Evolutionary conservation across 2,888 invertebrate genomes (phyloP).

Genomic region (Bibio marci): DNA sequence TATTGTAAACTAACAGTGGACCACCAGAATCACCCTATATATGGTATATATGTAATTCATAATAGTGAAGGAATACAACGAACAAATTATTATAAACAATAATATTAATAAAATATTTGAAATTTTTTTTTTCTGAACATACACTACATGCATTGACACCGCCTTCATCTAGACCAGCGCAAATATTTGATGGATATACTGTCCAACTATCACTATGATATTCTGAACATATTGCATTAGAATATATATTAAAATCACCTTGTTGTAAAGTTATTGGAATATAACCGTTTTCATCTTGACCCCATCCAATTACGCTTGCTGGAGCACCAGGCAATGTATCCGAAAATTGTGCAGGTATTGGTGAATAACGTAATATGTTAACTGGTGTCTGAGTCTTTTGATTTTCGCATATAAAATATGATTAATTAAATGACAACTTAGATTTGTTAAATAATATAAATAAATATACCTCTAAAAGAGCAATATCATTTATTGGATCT

Average conservation of each 20-base stretch:
- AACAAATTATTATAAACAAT: too few relatives aligned
- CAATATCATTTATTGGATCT: too few relatives aligned
- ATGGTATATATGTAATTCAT: too few relatives aligned
- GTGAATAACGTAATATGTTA: neutral
- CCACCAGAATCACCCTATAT: constrained; percentile 29
- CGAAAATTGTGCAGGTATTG: constrained; percentile 8
- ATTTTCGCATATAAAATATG: constrained; percentile 1
- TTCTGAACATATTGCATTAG: constrained; percentile 23
- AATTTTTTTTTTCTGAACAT: too few relatives aligned
- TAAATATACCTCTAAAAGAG: too few relatives aligned
- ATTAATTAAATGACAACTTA: too few relatives aligned
- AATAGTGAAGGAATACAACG: too few relatives aligned
- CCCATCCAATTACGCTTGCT: constrained; percentile 27
- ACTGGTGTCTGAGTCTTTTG: constrained; percentile 18
- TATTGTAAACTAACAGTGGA: constrained; percentile 23
- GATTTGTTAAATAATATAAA: too few relatives aligned
- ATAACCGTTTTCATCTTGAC: constrained; percentile 18
- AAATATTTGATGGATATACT: constrained; percentile 25
- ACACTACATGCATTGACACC: constrained; percentile 31
- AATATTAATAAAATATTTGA: too few relatives aligned
- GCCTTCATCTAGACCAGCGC: constrained; percentile 29
- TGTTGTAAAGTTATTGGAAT: constrained; percentile 23
- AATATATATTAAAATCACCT: constrained; percentile 23
- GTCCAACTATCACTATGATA: constrained; percentile 17
- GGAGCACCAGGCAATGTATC: constrained; percentile 9